Evolutionary conservation across 2,113 vertebrate species (phyloP).

Genomic region (Gila orcuttii): DNA sequence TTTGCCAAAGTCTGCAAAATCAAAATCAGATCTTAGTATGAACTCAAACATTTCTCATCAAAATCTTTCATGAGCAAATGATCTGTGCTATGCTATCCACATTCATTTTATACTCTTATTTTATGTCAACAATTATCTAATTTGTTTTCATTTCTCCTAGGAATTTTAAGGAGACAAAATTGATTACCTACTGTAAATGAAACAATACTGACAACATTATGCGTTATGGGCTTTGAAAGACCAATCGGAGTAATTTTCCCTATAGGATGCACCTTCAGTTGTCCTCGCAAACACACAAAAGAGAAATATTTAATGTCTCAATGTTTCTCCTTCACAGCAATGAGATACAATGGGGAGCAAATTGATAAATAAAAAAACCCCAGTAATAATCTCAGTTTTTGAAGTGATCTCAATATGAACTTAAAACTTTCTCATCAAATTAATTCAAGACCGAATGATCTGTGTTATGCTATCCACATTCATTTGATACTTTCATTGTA

Average conservation of each 20-base stretch:
- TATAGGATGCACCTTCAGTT: background rate
- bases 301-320: background rate
- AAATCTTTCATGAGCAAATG: too few species aligned
- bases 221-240: background rate
- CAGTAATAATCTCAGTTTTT: too few species aligned
- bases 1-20: too few species aligned
- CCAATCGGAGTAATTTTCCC: background rate
- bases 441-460: too few species aligned
- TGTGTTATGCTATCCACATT: too few species aligned
- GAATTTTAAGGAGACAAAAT: background rate
- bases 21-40: too few species aligned
- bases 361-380: background rate
- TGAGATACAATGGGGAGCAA: background rate
- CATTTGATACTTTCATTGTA: too few species aligned
- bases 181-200: background rate
- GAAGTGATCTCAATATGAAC: too few species aligned
- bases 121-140: background rate
- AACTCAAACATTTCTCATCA: too few species aligned
- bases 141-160: background rate
- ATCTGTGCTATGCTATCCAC: background rate
- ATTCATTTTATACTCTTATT: too few species aligned
- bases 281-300: background rate
- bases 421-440: too few species aligned
- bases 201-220: background rate
- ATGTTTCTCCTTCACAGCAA: too few species aligned